Percentiles rank a stretch among this genome's conserved stretches.
Conservation (phyloP, 2,888 invertebrate species). For the Chrysolina americana region DNA sequence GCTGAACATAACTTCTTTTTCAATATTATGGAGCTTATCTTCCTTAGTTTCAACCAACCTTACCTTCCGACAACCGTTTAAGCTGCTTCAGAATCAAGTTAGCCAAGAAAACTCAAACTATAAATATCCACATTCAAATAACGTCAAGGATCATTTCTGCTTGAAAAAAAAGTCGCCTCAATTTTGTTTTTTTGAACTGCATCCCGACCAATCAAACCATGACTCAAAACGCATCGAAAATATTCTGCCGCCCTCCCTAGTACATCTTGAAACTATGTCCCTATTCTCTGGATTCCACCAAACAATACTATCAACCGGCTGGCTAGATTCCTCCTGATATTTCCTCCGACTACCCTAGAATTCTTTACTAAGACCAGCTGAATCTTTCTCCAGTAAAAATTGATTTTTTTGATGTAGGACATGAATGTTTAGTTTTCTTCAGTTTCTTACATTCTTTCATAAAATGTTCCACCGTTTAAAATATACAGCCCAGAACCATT, state of each 20-base stretch:
- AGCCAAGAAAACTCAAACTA: slow-evolving; percentile 29
- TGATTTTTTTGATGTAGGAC: too few relatives aligned
- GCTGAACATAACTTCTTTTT: neutral
- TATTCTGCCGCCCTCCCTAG: neutral
- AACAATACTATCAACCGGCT: neutral
- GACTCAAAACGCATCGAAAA: slow-evolving; percentile 37
- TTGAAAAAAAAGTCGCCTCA: slow-evolving; percentile 23
- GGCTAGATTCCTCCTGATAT: neutral
- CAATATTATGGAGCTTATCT: slow-evolving; percentile 11
- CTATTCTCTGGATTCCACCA: slow-evolving; percentile 4
- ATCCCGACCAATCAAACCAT: slow-evolving; percentile 36
- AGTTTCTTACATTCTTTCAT: too few relatives aligned
- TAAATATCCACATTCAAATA: slow-evolving; percentile 35
- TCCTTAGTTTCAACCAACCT: slow-evolving; percentile 33
- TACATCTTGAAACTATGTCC: slow-evolving; percentile 1
- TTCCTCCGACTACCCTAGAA: neutral
- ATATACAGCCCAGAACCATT: too few relatives aligned
- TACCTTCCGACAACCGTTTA: slow-evolving; percentile 26
- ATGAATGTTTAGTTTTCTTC: too few relatives aligned
- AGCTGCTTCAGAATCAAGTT: slow-evolving; percentile 34
- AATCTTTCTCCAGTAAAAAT: too few relatives aligned
- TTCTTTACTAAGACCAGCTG: neutral
- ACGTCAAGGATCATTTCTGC: slow-evolving; percentile 28
- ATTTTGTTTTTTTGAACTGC: slow-evolving; percentile 17
- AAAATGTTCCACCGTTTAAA: too few relatives aligned